Conservation (phyloP, 2,797 vertebrate genomes). For the Periparus ater region DNA sequence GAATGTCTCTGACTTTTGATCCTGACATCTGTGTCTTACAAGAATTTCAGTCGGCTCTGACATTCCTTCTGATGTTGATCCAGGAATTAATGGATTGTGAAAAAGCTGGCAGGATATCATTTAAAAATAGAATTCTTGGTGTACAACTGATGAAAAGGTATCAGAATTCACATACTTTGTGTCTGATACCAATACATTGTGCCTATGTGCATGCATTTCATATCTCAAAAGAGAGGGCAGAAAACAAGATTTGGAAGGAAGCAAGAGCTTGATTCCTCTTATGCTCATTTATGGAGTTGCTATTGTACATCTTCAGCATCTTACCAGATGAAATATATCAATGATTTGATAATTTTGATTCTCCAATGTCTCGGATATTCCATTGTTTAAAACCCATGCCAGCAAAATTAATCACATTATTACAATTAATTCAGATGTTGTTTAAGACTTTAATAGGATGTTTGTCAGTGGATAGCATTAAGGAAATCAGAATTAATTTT, state of each 20-base stretch:
- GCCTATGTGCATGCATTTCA: neutral
- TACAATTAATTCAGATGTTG: neutral
- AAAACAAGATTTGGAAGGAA: slow-evolving; percentile 22
- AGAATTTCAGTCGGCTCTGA: slow-evolving; percentile 93
- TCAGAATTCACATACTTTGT: slow-evolving; percentile 74
- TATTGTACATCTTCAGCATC: neutral
- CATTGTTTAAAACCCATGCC: neutral
- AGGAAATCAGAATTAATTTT: slow-evolving; percentile 4
- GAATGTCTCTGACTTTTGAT: slow-evolving; percentile 88
- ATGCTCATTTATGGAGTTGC: neutral
- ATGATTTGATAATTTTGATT: neutral
- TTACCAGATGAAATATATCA: neutral
- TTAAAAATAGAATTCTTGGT: slow-evolving; percentile 85
- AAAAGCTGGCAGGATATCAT: slow-evolving; percentile 90
- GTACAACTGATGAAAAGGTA: slow-evolving; percentile 80
- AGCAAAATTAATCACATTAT: neutral
- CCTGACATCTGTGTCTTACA: slow-evolving; percentile 94
- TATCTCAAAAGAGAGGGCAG: neutral
- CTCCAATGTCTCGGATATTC: neutral
- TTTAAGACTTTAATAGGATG: neutral
- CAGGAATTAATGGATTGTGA: slow-evolving; percentile 99
- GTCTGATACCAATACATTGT: slow-evolving; percentile 67
- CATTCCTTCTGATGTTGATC: slow-evolving; percentile 98
- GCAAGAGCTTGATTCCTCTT: neutral
- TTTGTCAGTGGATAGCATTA: neutral